Conservation (phyloP, 2,888 invertebrate species). For the Automeris io region DNA sequence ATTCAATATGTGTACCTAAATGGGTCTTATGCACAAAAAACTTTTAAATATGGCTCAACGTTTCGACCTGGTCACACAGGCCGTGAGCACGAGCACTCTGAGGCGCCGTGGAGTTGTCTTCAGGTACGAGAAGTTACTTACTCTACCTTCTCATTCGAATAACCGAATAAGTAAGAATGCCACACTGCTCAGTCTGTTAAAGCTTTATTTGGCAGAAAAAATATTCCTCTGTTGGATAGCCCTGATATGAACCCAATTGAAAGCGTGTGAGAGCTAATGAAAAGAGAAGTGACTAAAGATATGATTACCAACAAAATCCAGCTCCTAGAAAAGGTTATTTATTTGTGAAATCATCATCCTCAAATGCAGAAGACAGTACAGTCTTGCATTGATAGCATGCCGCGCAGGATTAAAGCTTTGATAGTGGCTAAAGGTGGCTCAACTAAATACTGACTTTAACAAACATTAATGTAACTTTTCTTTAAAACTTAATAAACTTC, state of each 20-base stretch:
- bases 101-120: too few relatives aligned
- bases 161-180: too few relatives aligned
- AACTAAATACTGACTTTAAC: conserved; percentile 11
- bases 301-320: conserved; percentile 15
- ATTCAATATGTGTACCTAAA: too few relatives aligned
- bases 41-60: too few relatives aligned
- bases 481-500: too few relatives aligned
- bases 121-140: too few relatives aligned
- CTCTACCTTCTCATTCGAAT: too few relatives aligned
- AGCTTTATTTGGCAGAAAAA: neutral
- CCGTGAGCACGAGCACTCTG: too few relatives aligned
- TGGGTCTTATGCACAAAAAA: too few relatives aligned
- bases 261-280: conserved; percentile 19
- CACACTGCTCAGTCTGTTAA: conserved; percentile 6
- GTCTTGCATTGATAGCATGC: conserved; percentile 7
- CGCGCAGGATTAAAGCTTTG: conserved; percentile 10
- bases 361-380: conserved; percentile 9
- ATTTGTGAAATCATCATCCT: conserved; percentile 4
- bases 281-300: conserved; percentile 17
- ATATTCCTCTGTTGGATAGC: conserved; percentile 9
- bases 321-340: conserved; percentile 12
- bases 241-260: conserved; percentile 18
- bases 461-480: too few relatives aligned
- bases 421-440: conserved; percentile 11
- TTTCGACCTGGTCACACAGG: too few relatives aligned